Conservation (phyloP, 2,888 invertebrate species). For the Dyspetes luteomarginatus region DNA sequence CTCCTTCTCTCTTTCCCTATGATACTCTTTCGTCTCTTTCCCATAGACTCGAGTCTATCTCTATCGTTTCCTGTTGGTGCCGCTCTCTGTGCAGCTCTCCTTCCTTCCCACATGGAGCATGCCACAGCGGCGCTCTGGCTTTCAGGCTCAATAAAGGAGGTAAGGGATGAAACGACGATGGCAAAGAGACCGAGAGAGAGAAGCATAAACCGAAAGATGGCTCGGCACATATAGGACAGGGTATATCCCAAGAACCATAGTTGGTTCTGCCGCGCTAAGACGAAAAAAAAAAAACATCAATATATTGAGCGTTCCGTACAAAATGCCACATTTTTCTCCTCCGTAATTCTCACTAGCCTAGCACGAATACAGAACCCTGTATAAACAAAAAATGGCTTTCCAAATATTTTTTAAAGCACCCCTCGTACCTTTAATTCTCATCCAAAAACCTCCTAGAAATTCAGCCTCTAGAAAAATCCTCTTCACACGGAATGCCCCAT, state of each 20-base stretch:
- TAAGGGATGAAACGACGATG: constrained; percentile 30
- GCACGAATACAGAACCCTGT: no score
- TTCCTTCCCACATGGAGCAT: constrained; percentile 54
- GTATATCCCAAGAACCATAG: constrained; percentile 32
- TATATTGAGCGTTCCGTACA: background rate
- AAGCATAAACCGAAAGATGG: constrained; percentile 26
- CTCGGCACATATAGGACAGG: constrained; percentile 8
- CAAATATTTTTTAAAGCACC: no score
- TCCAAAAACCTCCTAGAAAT: no score
- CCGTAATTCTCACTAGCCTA: no score
- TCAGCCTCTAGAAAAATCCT: no score
- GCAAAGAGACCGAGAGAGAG: constrained; percentile 13
- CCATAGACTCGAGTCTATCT: constrained; percentile 31
- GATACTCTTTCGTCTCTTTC: constrained; percentile 10
- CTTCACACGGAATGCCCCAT: constrained; percentile 5
- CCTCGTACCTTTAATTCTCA: no score
- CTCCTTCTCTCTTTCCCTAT: background rate
- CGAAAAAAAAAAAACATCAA: background rate
- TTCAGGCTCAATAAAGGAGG: constrained; percentile 61
- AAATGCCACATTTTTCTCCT: no score
- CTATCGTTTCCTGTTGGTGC: constrained; percentile 48
- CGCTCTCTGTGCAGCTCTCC: constrained; percentile 33
- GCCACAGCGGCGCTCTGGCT: constrained; percentile 61
- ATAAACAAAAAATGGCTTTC: no score
- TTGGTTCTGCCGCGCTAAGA: constrained; percentile 14